A percentile compares a stretch with the other conserved stretches of the same genome.
Conservation (phyloP, 2,888 invertebrate species). For the Meghimatium bilineatum region DNA sequence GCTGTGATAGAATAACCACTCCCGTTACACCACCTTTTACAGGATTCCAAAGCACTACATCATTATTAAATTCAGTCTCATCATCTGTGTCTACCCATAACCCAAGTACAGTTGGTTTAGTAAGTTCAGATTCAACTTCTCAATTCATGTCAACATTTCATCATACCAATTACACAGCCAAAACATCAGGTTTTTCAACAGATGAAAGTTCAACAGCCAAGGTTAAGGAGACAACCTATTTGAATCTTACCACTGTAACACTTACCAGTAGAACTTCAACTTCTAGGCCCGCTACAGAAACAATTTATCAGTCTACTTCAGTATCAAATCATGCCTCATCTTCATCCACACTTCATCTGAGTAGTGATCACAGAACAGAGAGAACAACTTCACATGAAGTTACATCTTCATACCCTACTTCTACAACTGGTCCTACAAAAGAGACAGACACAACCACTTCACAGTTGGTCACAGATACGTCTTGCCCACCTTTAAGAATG, state of each 20-base stretch:
- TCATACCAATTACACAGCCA: background rate
- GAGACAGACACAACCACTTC: background rate
- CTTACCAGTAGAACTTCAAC: background rate
- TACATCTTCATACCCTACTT: background rate
- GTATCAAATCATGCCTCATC: background rate
- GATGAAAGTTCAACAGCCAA: background rate
- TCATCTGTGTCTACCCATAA: background rate
- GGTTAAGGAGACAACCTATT: background rate
- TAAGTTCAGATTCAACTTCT: background rate
- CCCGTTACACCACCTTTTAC: conserved; percentile 54
- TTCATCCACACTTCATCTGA: background rate
- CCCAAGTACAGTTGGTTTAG: background rate
- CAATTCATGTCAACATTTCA: background rate
- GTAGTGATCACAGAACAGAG: background rate
- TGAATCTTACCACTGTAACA: background rate
- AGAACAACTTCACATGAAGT: background rate
- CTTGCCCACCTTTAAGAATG: background rate
- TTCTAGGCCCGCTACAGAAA: background rate
- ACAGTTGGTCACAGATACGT: background rate
- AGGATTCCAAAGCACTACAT: conserved; percentile 51
- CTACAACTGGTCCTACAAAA: background rate
- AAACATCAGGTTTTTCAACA: background rate
- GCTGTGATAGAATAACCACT: conserved; percentile 39
- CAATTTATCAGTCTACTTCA: background rate
- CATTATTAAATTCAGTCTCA: conserved; percentile 42